Evolutionary conservation across 1,140 invertebrate species (phyloP), one percentile per base, ranked within the genome.

Genomic region (Branchinecta lindahli): DNA sequence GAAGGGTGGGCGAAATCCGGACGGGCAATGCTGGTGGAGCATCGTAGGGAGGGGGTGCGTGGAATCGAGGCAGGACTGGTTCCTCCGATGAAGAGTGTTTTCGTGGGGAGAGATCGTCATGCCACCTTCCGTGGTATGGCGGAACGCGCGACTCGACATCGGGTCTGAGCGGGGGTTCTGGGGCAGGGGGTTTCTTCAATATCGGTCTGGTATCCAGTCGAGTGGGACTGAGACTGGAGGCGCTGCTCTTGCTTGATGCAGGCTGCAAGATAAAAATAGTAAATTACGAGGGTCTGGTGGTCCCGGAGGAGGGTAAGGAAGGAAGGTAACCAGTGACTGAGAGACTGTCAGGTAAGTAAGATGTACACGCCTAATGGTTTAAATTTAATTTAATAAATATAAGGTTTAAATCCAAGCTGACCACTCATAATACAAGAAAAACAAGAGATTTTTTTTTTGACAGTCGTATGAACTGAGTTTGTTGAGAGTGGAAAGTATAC

Each of bases 181-280:
- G 71, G 33, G 71, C 71, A n/a, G 71, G 71, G 8, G 71, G 71
- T 46, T 72, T 72, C 46, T 68, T 70, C 61, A 61, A 46, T 0
- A 68, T 33, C 44, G 71, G 68, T 66, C 33, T 33, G 33, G 33
- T 33, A 5, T 33, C 33, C 33, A 33, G 33, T 33, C 44, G 70
- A n/a, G 71, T 61, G 20, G 44, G 46, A 44, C 61, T 8, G 69
- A 10, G 9, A 44, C 47, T 70, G 61, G n/a, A 46, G 70, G 12
- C 33, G 66, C 45, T 68, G 70, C 20, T 70, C n/a, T 46, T 33
- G 70, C 44, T 70, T 46, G 12, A n/a, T 44, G 46, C 33, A 33
- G 33, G 33, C 33, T 33, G 33, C 33, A 33, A 33, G 1, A 33
- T 33, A 33, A 33, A 33, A 33, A 33, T 33, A 33, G 33, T 33